phyloP scores from a whole-genome alignment of 2,888 invertebrate genomes.

The Copidosoma aretas region DNA sequence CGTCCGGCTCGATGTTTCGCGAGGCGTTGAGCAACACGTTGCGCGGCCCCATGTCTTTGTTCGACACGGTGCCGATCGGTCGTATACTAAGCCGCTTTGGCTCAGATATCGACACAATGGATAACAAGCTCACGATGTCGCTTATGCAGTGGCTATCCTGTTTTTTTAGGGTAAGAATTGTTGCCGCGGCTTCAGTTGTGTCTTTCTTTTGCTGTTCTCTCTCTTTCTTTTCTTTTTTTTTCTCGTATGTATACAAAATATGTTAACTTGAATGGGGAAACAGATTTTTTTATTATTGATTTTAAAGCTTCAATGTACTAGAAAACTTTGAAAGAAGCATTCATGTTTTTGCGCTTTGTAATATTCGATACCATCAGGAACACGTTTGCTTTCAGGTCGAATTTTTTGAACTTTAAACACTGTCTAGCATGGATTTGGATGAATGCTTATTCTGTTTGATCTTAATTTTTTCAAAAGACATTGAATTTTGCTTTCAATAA shows the following conservation, averaged over 20 bases:
- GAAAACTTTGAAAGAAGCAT: constrained; percentile 37
- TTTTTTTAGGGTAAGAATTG: constrained; percentile 50
- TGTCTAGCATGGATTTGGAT: no score
- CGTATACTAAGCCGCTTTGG: constrained; percentile 70
- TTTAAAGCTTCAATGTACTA: constrained; percentile 34
- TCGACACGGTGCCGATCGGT: constrained; percentile 71
- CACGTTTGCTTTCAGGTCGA: no score
- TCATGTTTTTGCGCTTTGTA: constrained; percentile 31
- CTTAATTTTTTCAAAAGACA: no score
- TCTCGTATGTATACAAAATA: no score
- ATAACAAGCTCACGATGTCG: constrained; percentile 63
- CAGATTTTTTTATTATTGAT: no score
- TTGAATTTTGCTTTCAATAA: no score
- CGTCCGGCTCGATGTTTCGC: constrained; percentile 60
- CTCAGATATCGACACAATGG: constrained; percentile 67
- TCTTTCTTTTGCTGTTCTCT: neutral
- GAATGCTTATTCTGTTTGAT: no score
- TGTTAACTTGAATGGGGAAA: neutral
- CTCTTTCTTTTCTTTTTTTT: neutral
- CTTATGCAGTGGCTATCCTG: constrained; percentile 55
- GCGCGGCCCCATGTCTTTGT: constrained; percentile 67
- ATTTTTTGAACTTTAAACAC: no score
- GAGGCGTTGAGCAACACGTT: constrained; percentile 64
- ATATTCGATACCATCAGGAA: neutral
- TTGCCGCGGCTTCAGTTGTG: neutral